Conservation (phyloP, 2,113 vertebrate species). For the Epinephelus cyanopodus region DNA sequence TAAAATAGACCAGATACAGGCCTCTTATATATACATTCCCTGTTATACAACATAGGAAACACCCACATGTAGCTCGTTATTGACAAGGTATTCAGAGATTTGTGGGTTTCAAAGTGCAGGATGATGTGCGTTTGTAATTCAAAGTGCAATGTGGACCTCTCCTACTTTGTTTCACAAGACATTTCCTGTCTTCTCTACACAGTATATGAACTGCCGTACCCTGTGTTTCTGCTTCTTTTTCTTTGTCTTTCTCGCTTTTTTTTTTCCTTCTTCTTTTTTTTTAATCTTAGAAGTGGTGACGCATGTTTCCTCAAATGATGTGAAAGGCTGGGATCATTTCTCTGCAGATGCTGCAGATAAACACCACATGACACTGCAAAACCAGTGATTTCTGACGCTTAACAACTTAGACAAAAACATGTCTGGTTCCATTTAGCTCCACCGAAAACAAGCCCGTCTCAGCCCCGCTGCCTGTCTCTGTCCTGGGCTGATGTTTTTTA, state of each 20-base stretch:
- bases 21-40: slow-evolving; percentile 12
- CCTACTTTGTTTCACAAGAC: slow-evolving; percentile 11
- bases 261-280: not conserved
- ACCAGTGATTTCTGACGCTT: slow-evolving; percentile 13
- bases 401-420: not conserved
- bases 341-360: slow-evolving; percentile 24
- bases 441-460: not conserved
- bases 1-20: not conserved
- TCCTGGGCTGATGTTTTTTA: not conserved
- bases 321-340: not conserved
- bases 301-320: not conserved
- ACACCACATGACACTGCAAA: slow-evolving; percentile 8
- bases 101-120: slow-evolving; percentile 70
- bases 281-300: not conserved
- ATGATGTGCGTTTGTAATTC: slow-evolving; percentile 55
- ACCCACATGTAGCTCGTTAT: slow-evolving; percentile 9
- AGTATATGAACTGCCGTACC: not conserved
- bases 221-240: not conserved
- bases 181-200: not conserved
- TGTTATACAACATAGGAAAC: not conserved
- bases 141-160: slow-evolving; percentile 65
- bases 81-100: slow-evolving; percentile 2
- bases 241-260: not conserved
- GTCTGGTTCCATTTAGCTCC: not conserved
- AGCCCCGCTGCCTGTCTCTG: not conserved